Base-by-base conservation (phyloP, 2,113 vertebrate species). In the Vimba vimba region DNA sequence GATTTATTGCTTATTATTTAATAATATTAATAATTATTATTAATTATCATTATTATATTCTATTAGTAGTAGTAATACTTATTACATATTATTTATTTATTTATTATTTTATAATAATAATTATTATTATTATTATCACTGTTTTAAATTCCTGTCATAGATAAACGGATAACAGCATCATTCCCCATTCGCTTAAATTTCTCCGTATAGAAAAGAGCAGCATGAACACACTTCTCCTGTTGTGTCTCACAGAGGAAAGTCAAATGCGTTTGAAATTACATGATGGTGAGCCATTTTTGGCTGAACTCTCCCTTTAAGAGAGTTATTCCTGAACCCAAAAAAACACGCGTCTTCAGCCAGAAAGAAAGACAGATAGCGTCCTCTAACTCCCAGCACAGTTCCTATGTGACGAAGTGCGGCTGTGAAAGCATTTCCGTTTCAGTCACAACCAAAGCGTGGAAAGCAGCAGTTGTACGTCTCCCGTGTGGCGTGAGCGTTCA, bases 371-470 rank as follows among this genome's bases (percentile, higher is more conserved):
- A 50, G 66, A 81, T 73, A 12, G 36, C 19, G 33, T 59, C 82
- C 76, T 82, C 59, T 81, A 59, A 77, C 66, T 87, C 85, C 71
- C 60, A 82, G 73, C 77, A 0, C 4, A 43, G 79, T 78, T 36
- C 73, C 75, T 57, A 25, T 60, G 82, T 78, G 82, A 81, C 80
- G 75, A 74, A 78, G 80, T n/a, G 64, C 12, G 52, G 71, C 86
- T 88, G 90, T 79, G 86, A 90, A 91, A 91, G 69, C 83, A 59
- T 76, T 71, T 66, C 59, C 33, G 25, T 79, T 82, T 88, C 43
- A 57, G 78, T 57, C 71, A 59, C 62, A 47, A 75, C 25, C 59
- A 64, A 69, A 43, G 64, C 39, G 71, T 57, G 52, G 69, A 75
- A 85, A 87, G 52, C 60, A 39, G 82, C 69, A 73, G 73, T 27